Evolutionary conservation across 2,113 vertebrate genomes (phyloP).

Genomic region (Solenodon paradoxus): DNA sequence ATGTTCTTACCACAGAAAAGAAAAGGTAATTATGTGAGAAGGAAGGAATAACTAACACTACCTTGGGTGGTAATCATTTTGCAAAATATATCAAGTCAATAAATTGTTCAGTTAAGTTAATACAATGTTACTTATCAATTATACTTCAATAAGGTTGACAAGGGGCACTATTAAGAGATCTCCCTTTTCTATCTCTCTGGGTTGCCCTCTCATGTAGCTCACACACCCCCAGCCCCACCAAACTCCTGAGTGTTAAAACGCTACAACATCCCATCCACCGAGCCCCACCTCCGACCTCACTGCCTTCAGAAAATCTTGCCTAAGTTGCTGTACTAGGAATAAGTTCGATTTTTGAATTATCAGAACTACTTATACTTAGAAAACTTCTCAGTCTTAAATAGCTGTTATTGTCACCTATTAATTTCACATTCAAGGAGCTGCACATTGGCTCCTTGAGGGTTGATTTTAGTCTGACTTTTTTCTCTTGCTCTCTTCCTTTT

Average conservation of each 20-base stretch:
- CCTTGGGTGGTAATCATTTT: too few relatives aligned
- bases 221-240: not conserved
- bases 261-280: not conserved
- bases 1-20: not conserved
- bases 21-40: not conserved
- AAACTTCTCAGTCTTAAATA: not conserved
- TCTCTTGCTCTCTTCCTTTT: not conserved
- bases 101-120: not conserved
- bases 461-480: not conserved
- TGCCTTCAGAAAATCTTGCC: not conserved
- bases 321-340: not conserved
- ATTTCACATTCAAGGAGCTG: not conserved
- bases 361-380: not conserved
- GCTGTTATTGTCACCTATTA: not conserved
- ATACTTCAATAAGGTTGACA: not conserved
- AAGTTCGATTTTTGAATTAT: not conserved
- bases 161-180: not conserved
- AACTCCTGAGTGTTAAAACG: not conserved
- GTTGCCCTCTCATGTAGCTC: not conserved
- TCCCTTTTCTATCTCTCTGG: not conserved
- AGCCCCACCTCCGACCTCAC: not conserved
- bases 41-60: not conserved
- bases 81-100: slow-evolving; percentile 22
- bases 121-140: not conserved
- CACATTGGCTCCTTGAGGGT: not conserved